Evolutionary conservation across 2,797 vertebrate species (phyloP).

Genomic region (Cryptoblepharus egeriae): DNA sequence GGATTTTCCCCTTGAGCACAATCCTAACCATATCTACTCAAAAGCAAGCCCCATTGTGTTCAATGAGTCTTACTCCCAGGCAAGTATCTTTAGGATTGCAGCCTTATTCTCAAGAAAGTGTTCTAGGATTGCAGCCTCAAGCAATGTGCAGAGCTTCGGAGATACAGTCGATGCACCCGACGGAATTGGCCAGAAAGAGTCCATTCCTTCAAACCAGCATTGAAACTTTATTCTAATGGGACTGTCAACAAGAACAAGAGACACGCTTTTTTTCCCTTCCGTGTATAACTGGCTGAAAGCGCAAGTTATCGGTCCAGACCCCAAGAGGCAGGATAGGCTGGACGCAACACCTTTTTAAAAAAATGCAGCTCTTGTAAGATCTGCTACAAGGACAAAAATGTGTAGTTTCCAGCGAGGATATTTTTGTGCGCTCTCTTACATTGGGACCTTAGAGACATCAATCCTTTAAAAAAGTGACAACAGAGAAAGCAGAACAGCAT

Average conservation of each 20-base stretch:
- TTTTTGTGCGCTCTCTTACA: slow-evolving; percentile 43
- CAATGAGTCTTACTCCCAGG: too few relatives aligned
- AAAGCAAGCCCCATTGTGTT: too few relatives aligned
- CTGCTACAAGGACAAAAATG: slow-evolving; percentile 56
- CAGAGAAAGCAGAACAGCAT: too few relatives aligned
- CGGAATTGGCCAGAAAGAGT: neutral
- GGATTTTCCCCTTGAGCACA: too few relatives aligned
- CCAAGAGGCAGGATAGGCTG: neutral
- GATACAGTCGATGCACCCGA: slow-evolving; percentile 19
- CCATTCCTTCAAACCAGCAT: slow-evolving; percentile 13
- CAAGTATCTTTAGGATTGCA: too few relatives aligned
- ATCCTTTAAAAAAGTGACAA: slow-evolving; percentile 51
- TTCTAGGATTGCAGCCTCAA: too few relatives aligned
- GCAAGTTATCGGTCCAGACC: neutral
- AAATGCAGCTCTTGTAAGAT: neutral
- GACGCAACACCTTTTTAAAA: neutral
- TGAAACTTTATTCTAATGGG: slow-evolving; percentile 2
- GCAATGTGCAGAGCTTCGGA: slow-evolving; percentile 11
- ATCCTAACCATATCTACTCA: too few relatives aligned
- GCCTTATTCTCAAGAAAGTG: too few relatives aligned
- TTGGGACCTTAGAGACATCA: slow-evolving; percentile 54
- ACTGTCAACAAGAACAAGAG: slow-evolving; percentile 37
- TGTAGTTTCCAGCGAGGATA: neutral
- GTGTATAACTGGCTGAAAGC: neutral
- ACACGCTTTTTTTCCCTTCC: neutral